Conservation (phyloP, 2,797 vertebrate species). For the Rhabdomys pumilio region DNA sequence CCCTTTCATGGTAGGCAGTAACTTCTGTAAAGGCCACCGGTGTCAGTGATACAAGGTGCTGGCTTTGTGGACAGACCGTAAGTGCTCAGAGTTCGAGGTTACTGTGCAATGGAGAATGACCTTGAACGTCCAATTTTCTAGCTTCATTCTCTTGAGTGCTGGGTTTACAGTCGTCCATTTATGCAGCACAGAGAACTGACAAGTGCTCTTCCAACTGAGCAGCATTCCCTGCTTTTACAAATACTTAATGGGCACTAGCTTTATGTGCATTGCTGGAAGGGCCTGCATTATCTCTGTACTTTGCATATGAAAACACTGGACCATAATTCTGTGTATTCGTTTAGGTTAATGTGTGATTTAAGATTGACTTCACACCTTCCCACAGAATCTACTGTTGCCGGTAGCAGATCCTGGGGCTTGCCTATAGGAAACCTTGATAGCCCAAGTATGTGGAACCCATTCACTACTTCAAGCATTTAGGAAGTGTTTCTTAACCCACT, state of each 20-base stretch:
- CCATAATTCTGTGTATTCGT: neutral
- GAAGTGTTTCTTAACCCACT: conserved; percentile 16
- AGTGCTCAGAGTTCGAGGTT: neutral
- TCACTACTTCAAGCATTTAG: conserved; percentile 37
- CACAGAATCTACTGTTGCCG: neutral
- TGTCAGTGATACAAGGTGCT: neutral
- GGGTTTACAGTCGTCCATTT: neutral
- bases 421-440: neutral
- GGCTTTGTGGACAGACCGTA: neutral
- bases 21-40: neutral
- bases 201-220: neutral
- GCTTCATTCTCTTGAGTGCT: neutral
- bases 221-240: neutral
- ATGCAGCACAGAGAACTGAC: neutral
- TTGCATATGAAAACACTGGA: conserved; percentile 43
- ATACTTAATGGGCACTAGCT: neutral
- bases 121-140: neutral
- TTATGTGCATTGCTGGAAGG: neutral
- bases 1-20: neutral
- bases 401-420: conserved; percentile 14
- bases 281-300: neutral
- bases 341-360: neutral
- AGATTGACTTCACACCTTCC: conserved; percentile 6
- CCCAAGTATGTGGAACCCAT: neutral
- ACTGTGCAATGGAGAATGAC: neutral